phyloP scores from a whole-genome alignment of 2,797 vertebrate species.

The Pygocentrus nattereri region DNA sequence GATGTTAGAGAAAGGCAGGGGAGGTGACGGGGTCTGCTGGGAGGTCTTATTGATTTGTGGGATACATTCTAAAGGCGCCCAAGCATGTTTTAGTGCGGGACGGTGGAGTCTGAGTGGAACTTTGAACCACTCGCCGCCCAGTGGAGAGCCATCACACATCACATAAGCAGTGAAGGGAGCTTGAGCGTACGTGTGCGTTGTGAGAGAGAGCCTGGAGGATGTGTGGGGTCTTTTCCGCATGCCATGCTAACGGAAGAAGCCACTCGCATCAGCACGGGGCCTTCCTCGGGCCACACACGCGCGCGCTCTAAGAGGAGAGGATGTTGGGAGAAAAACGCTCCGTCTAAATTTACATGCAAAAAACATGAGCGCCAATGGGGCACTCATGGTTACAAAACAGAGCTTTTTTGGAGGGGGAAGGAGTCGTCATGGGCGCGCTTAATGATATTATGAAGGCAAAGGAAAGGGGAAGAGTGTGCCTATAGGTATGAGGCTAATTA shows the following conservation, averaged over 20 bases:
- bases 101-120: slow-evolving; percentile 72
- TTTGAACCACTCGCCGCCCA: slow-evolving; percentile 70
- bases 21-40: slow-evolving; percentile 41
- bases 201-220: slow-evolving; percentile 72
- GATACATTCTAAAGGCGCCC: slow-evolving; percentile 76
- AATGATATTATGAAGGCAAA: slow-evolving; percentile 77
- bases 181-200: slow-evolving; percentile 68
- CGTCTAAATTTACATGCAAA: slow-evolving; percentile 78
- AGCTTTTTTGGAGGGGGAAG: slow-evolving; percentile 46
- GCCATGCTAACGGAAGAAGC: slow-evolving; percentile 57
- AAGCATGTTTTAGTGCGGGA: slow-evolving; percentile 66
- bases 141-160: slow-evolving; percentile 54
- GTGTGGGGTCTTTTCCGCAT: slow-evolving; percentile 56
- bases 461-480: slow-evolving; percentile 78
- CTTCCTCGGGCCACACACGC: slow-evolving; percentile 68
- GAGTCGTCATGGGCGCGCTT: slow-evolving; percentile 71
- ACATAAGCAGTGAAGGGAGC: slow-evolving; percentile 44
- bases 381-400: slow-evolving; percentile 77
- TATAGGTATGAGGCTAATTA: slow-evolving; percentile 85
- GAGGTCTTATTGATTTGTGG: slow-evolving; percentile 73
- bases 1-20: slow-evolving; percentile 52
- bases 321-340: slow-evolving; percentile 73
- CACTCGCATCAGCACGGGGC: slow-evolving; percentile 61
- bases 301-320: slow-evolving; percentile 69
- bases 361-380: slow-evolving; percentile 75